These are phyloP conservation scores for Diabrotica balteata DNA, from an alignment of 2,888 invertebrate genomes.

Conservation along the genomic window DNA sequence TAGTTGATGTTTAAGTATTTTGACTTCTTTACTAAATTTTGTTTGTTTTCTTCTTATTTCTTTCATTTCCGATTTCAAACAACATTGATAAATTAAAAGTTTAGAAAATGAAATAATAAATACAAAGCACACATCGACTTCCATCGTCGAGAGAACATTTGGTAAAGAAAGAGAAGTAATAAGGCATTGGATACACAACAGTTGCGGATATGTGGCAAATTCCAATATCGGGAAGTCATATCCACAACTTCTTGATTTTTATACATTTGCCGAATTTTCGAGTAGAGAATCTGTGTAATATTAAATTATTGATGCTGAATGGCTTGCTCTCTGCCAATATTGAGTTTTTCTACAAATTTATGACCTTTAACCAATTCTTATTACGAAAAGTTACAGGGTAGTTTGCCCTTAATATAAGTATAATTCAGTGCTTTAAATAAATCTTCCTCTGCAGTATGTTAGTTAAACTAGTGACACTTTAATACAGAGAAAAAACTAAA, in stretches of 20 bases:
- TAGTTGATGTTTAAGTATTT: too few relatives aligned
- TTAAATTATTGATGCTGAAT: conserved; percentile 30
- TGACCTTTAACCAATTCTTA: conserved; percentile 25
- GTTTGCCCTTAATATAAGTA: too few relatives aligned
- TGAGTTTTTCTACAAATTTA: conserved; percentile 23
- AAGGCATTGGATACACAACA: conserved; percentile 5
- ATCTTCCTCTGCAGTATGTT: too few relatives aligned
- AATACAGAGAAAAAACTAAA: too few relatives aligned
- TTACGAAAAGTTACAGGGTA: conserved; percentile 15
- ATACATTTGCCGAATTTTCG: conserved; percentile 23
- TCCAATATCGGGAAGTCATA: conserved; percentile 19
- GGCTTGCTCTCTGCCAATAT: conserved; percentile 28
- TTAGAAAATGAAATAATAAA: too few relatives aligned
- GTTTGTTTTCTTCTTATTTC: too few relatives aligned
- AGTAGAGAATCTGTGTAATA: conserved; percentile 19
- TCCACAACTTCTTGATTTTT: conserved; percentile 16
- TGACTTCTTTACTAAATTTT: too few relatives aligned
- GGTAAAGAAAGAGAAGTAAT: not conserved
- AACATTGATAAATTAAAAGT: too few relatives aligned
- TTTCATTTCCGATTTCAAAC: too few relatives aligned
- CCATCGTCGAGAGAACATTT: not conserved
- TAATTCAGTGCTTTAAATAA: too few relatives aligned
- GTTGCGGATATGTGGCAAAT: conserved; percentile 19
- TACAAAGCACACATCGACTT: too few relatives aligned
- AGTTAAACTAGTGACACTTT: too few relatives aligned